A percentile compares a stretch with the other conserved stretches of the same genome.
Evolutionary conservation across 2,888 invertebrate species (phyloP).

Genomic region (Petrolisthes manimaculis): DNA sequence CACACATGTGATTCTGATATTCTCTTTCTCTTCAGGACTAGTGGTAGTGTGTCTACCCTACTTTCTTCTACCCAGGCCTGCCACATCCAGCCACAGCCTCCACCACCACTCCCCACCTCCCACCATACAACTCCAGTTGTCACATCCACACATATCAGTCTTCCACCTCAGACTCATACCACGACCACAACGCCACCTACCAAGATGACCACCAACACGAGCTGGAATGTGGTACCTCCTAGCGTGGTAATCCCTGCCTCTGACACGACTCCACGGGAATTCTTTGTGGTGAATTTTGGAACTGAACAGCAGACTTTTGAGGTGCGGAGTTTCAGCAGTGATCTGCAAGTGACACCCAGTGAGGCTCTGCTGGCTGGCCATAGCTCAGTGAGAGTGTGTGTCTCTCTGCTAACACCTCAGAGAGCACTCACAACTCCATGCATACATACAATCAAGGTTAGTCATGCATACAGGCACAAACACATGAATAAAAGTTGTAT

Average conservation of each 20-base stretch:
- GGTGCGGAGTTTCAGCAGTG: slow-evolving; percentile 17
- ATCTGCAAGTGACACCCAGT: slow-evolving; percentile 26
- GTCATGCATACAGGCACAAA: slow-evolving; percentile 12
- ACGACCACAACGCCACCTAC: neutral
- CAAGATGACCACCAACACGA: neutral
- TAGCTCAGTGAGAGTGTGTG: slow-evolving; percentile 31
- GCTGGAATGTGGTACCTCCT: slow-evolving; percentile 48
- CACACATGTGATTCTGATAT: no score
- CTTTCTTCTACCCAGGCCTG: neutral
- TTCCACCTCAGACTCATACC: neutral
- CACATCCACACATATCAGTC: no score
- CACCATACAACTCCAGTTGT: neutral
- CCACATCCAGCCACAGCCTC: neutral
- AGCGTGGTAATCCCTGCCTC: slow-evolving; percentile 8
- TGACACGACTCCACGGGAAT: slow-evolving; percentile 27
- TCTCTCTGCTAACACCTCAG: neutral
- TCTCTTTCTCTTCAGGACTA: no score
- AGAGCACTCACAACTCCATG: neutral
- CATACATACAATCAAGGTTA: slow-evolving; percentile 32
- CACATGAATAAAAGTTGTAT: no score
- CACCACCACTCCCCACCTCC: neutral
- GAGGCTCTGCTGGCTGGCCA: slow-evolving; percentile 37
- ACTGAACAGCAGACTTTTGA: slow-evolving; percentile 38
- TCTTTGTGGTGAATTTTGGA: slow-evolving; percentile 40
- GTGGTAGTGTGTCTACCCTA: no score